phyloP scores from a whole-genome alignment of 2,797 vertebrate species.

The Poecilia velifera region DNA sequence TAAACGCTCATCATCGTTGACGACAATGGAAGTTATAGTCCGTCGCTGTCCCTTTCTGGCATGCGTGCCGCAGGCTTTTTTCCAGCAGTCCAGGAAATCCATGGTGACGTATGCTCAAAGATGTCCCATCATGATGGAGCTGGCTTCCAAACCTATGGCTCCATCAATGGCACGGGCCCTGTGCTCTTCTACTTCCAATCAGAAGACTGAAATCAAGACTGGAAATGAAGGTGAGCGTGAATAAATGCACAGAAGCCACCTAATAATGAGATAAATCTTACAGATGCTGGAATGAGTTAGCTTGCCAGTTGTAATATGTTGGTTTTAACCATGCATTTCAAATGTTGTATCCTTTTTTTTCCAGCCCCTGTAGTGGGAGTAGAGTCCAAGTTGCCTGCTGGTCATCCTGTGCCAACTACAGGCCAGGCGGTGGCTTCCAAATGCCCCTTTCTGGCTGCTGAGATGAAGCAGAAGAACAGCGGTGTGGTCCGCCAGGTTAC shows the following conservation, averaged over 20 bases:
- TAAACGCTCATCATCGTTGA: slow-evolving; percentile 39
- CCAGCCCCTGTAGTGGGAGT: slow-evolving; percentile 55
- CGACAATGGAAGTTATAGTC: slow-evolving; percentile 89
- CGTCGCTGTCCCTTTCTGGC: slow-evolving; percentile 95
- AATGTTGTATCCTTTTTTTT: neutral
- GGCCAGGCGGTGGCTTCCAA: slow-evolving; percentile 84
- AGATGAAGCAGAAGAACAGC: slow-evolving; percentile 91
- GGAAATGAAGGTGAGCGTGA: slow-evolving; percentile 79
- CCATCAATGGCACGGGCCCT: slow-evolving; percentile 81
- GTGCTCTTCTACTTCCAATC: slow-evolving; percentile 84
- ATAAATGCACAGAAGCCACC: neutral
- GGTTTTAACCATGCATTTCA: neutral
- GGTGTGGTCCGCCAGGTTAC: slow-evolving; percentile 91
- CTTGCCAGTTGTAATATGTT: neutral
- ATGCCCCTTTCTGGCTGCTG: slow-evolving; percentile 94
- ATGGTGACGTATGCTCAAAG: slow-evolving; percentile 90
- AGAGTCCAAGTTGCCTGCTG: slow-evolving; percentile 67
- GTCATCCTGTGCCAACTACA: slow-evolving; percentile 74
- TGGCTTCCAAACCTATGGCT: slow-evolving; percentile 82
- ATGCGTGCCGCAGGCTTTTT: slow-evolving; percentile 90
- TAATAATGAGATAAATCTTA: neutral
- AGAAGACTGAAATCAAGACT: slow-evolving; percentile 79
- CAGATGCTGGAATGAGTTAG: neutral
- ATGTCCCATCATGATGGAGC: slow-evolving; percentile 96
- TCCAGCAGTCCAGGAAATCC: slow-evolving; percentile 92